Evolutionary conservation across 1,140 invertebrate species (phyloP), one percentile per base, ranked within the genome.

Genomic region (Pomacea maculata): DNA sequence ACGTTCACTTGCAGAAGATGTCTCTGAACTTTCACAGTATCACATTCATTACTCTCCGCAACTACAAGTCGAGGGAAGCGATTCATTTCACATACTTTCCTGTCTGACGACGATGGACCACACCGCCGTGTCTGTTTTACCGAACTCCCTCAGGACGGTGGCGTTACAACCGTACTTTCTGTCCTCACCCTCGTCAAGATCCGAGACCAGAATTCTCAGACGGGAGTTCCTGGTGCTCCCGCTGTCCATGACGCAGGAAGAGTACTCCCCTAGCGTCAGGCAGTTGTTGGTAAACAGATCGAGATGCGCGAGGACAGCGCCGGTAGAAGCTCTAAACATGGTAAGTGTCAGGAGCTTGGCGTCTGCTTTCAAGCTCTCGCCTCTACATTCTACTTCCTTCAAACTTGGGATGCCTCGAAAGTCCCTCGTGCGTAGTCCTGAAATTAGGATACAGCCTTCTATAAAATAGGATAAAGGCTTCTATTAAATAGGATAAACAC

Each of bases 321-420:
- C 15, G 11, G 57, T 45, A 19, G 71, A 73, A 10, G 71, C n/a
- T 17, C 54, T 73, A 10, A 73, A 45, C n/a, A 73, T 73, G 1
- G 17, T 73, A 1, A 73, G 71, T 29, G 77, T 55, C 64, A 78
- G 29, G 21, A 78, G 77, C 55, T 78, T 70, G 8, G 68, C 64
- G 67, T 78, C 77, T 54, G 77, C 45, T 57, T 78, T 45, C 21
- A 78, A 64, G 14, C n/a, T 45, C 55, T 67, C 77, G 19, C 63
- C 77, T 54, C 65, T 21, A 52, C 77, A 78, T 57, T 78, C 77
- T 67, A 78, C 65, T 78, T 78, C 77, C 65, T 78, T 65, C 70
- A 78, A 55, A 29, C 77, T 78, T 65, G 77, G 77, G 29, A 70
- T 70, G 5, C 67, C 77, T 71, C 67, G 67, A 67, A 70, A 78